Evolutionary conservation across 2,113 vertebrate genomes (phyloP), one percentile per base, ranked within the genome.

Genomic region (Mustelus asterias): DNA sequence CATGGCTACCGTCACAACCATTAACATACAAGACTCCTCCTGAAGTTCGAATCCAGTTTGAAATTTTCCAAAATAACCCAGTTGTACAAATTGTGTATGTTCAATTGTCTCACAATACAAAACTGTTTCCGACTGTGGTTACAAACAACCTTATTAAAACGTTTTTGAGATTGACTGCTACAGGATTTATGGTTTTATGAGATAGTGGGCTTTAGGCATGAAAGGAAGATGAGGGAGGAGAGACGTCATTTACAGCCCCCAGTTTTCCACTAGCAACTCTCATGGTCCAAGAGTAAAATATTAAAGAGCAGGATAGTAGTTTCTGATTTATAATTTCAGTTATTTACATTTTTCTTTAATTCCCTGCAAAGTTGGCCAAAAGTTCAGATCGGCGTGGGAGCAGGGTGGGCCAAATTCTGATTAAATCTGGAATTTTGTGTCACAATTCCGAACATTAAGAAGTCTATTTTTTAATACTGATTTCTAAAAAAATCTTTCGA

Each of bases 1-100:
- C 96, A 97, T 97, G 97, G 97, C 98, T 37, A 96, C 97, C 2
- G 97, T 97, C 96, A 97, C 97, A 0, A 96, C 97, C 85, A 96
- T 97, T 0, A 96, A 98, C 24, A 97, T 98, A 0, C 97, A 98
- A 95, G 97, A 97, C 96, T 97, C 97, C 94, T 96, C 97, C 14
- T 97, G 97, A 97, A 97, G 92, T 95, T 96, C 93, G 6, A 26
- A 48, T 48, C 67, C 48, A 92, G 54, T 92, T 37, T 92, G 29
- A 11, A 63, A 92, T 92, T 63, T 63, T 1, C 33, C 13, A 63
- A n/a, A 14, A 92, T 63, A n/a, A 63, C 60, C n/a, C 33, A 11
- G n/a, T n/a, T 65, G 89, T 63, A 63, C 16, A 10, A 92, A 48
- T 89, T 89, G 86, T 89, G 85, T 14, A 58, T 33, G 86, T 58